These are phyloP conservation scores for Camponotus vicinus DNA, from an alignment of 1,140 invertebrate genomes.

Conservation along the genomic window DNA sequence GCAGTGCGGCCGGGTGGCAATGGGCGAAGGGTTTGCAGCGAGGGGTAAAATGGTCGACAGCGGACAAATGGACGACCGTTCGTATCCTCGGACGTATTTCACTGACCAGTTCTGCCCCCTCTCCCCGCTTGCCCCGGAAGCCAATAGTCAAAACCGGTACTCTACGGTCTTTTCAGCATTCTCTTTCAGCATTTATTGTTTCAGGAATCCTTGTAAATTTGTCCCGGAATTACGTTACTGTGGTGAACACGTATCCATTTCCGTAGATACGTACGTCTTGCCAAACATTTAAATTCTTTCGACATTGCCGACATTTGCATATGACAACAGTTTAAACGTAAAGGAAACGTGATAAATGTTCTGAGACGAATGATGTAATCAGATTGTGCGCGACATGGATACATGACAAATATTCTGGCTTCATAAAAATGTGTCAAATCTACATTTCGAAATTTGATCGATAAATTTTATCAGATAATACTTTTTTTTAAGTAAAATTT, in stretches of 20 bases:
- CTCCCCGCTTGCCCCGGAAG: conserved; percentile 57
- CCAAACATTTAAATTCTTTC: conserved; percentile 7
- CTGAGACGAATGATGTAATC: not conserved
- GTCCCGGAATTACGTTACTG: conserved; percentile 11
- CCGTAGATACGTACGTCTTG: not conserved
- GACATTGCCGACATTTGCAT: conserved; percentile 17
- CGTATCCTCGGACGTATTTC: conserved; percentile 79
- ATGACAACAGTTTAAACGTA: not conserved
- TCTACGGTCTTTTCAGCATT: conserved; percentile 63
- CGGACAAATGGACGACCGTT: conserved; percentile 80
- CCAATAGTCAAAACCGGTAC: conserved; percentile 59
- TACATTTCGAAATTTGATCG: not conserved
- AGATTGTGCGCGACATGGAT: not conserved
- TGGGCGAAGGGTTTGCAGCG: conserved; percentile 34
- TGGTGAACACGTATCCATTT: not conserved
- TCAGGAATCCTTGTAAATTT: conserved; percentile 62
- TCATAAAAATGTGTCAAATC: not conserved
- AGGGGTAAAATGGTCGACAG: conserved; percentile 67
- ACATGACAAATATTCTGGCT: not conserved
- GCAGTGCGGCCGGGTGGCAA: conserved; percentile 49
- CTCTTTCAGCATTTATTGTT: conserved; percentile 69
- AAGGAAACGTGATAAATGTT: not conserved
- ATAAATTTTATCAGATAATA: not conserved
- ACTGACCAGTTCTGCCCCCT: conserved; percentile 70
- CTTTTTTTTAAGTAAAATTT: not conserved